Base-by-base conservation (phyloP, 1,140 invertebrate genomes). In the Kradibia gibbosae region DNA sequence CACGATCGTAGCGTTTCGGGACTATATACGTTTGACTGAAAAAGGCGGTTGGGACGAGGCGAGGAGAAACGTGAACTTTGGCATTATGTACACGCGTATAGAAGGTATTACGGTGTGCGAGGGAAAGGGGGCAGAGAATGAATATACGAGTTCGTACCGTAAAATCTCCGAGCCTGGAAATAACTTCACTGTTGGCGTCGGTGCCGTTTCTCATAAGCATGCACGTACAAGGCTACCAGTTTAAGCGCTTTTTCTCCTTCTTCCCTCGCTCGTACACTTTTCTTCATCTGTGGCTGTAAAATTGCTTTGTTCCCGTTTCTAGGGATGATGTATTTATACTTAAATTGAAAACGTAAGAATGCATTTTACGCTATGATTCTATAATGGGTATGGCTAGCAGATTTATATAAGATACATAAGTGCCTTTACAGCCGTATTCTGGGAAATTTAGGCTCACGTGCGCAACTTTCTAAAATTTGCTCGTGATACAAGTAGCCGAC, bases 111-210 rank as follows among this genome's bases (percentile, higher is more conserved):
- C 36, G 67, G 28, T 50, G n/a, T n/a, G n/a, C n/a, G 71, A 20
- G 71, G 45, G 45, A 25, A 71, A 45, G 62, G 45, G 45, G 42
- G 71, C 13, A 31, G 42, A 71, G 22, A n/a, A 73, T 73, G 71
- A 50, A 50, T 73, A 73, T 73, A 73, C 45, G 42, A 13, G 71
- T n/a, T 42, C 71, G 71, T 28, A 50, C 42, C 45, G 71, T 31
- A 50, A 73, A 73, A 53, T 77, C 75, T 42, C 25, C 3, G 11
- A 45, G 55, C 60, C 42, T 48, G 75, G 60, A 65, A 65, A 77
- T 62, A 62, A 77, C 75, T 62, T 77, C 28, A 57, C 42, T 36
- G 53, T 31, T 10, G 20, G 28, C 31, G 31, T 55, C 31, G 65
- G 11, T 70, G 8, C 34, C 57, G 60, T 34, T 36, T 53, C 22